Base-by-base conservation (phyloP, 2,888 invertebrate species). In the Anarsia innoxiella region DNA sequence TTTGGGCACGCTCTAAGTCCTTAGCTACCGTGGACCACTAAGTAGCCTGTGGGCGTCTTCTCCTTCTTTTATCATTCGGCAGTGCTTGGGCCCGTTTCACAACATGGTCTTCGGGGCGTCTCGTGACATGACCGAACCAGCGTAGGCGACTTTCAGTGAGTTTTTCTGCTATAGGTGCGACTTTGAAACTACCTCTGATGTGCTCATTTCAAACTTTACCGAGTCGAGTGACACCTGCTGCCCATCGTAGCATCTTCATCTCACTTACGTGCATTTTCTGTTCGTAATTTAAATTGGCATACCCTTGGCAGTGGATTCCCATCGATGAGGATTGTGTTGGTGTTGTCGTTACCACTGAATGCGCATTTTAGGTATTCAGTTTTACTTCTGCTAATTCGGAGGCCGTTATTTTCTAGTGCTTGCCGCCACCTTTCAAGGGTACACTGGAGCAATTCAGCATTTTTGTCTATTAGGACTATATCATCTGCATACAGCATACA, bases 1-100 rank as follows among this genome's bases (percentile, higher is more conserved):
- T 32, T 32, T 23, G 31, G 31, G 23, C 31, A 32, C 2, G 23
- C 31, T 32, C 23, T 32, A 32, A 32, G 31, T 32, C 31, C 31
- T 32, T 32, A 23, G 31, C 23, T 12, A 32, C 31, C 12, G 23
- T 32, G 23, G 31, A 23, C 31, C 31, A 25, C 25, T n/a, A 25
- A n/a, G 25, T 25, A n/a, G 25, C n/a, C 3, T 4, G 5, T 9
- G 25, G n/a, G 5, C 25, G 5, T 25, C 25, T n/a, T n/a, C 25
- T 25, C 5, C n/a, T n/a, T n/a, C 5, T 25, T n/a, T n/a, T n/a
- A 9, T n/a, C n/a, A 25, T 4, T 25, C 5, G 25, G 8, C 25
- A 25, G 8, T 4, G 25, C 5, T 9, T 9, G n/a, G 25, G n/a
- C 8, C n/a, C n/a, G 5, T 25, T 15, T 30, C 16, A 30, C 30